Evolutionary conservation across 2,797 vertebrate genomes (phyloP).

Genomic region (Tolypeutes matacus): DNA sequence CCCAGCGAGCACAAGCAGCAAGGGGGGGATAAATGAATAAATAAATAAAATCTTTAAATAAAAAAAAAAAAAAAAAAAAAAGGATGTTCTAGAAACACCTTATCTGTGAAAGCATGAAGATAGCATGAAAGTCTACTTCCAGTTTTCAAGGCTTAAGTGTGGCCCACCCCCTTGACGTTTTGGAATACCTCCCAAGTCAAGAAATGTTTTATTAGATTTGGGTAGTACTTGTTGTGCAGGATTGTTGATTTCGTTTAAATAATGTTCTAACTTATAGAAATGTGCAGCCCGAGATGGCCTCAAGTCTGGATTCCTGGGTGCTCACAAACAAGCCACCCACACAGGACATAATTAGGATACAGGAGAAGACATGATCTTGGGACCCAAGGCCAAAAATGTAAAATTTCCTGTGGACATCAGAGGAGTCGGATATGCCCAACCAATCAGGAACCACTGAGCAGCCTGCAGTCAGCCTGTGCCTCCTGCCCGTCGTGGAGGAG

Average conservation of each 20-base stretch:
- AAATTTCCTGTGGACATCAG: not conserved
- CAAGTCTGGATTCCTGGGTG: not conserved
- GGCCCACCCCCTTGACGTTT: not conserved
- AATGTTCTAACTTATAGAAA: not conserved
- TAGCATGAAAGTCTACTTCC: not conserved
- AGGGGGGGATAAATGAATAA: too few relatives aligned
- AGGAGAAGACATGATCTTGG: not conserved
- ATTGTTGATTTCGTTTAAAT: constrained; percentile 14
- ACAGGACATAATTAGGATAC: not conserved
- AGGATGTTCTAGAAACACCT: not conserved
- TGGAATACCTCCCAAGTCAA: not conserved
- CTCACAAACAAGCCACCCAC: not conserved
- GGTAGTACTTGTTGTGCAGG: constrained; percentile 7
- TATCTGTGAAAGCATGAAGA: not conserved
- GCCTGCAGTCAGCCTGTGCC: not conserved
- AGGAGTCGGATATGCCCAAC: not conserved
- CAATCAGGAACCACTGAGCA: not conserved
- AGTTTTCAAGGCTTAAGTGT: not conserved
- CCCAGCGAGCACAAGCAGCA: too few relatives aligned
- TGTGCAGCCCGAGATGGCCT: not conserved
- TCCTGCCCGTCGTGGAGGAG: not conserved
- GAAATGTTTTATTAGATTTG: not conserved
- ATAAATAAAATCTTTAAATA: too few relatives aligned
- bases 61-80: too few relatives aligned
- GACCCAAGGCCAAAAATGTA: not conserved